Evolutionary conservation across 2,113 vertebrate genomes (phyloP), one percentile per base, ranked within the genome.

Genomic region (Corythornis vintsioides): DNA sequence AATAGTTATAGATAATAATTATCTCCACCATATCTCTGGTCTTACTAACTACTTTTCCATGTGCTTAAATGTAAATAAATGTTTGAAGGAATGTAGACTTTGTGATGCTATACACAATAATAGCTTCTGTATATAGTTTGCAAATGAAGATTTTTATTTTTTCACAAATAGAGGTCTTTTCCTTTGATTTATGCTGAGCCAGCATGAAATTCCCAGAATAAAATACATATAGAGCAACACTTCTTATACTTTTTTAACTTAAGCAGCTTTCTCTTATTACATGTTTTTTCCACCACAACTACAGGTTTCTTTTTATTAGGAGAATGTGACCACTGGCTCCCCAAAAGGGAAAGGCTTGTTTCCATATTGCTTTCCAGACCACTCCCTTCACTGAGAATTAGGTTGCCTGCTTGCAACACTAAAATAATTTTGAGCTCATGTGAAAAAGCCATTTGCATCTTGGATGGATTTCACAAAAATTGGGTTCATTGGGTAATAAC

Each of bases 311-410:
- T 83, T 94, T 95, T 92, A 92, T 64, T 88, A 53, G 75, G 56
- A 74, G 91, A 93, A 60, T 91, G 45, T 91, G 78, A 93, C 56
- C 81, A 86, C 75, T 86, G 79, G 75, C 52, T 93, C 40, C 64
- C 67, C 73, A 64, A 70, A 89, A 86, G 75, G 66, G 84, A 88
- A 86, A 92, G 66, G 14, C 52, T 90, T n/a, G 1, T 96, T 95
- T 96, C 94, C 89, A 93, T 76, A 18, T 61, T 94, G 48, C 67
- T 80, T 92, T 91, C 79, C 95, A 96, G 91, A 94, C 45, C 82
- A 85, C 74, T 88, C 91, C 87, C 82, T 87, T 95, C 79, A 65
- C 79, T 91, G 87, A 85, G 79, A 95, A 83, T 91, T 77, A 53
- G 26, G 48, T 64, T 48, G 78, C 24, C 75, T 88, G 63, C 43